A percentile compares a stretch with the other conserved stretches of the same genome.
Evolutionary conservation across 2,113 vertebrate genomes (phyloP).

Genomic region (Scomber japonicus): DNA sequence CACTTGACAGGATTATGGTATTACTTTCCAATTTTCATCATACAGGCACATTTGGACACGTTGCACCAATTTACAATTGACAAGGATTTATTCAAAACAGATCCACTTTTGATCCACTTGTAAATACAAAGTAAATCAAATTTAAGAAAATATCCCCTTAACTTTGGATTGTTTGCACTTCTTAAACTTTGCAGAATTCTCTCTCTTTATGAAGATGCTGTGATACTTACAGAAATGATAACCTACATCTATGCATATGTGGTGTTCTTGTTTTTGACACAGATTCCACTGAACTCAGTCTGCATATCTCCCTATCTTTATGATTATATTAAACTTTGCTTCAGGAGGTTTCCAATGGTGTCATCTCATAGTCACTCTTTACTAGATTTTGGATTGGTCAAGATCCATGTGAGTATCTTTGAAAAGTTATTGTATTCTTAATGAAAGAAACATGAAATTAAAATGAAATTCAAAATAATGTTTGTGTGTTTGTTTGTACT

Average conservation of each 20-base stretch:
- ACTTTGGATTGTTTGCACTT: too few species aligned
- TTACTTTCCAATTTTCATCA: background rate
- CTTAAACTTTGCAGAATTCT: too few species aligned
- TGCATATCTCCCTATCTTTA: background rate
- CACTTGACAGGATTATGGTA: background rate
- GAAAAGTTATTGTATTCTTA: too few species aligned
- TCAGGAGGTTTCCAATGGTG: background rate
- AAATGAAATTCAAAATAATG: background rate
- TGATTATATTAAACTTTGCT: background rate
- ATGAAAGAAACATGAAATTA: background rate
- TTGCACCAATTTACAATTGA: background rate
- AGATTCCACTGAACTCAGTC: background rate
- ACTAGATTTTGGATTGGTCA: background rate
- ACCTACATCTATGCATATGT: background rate
- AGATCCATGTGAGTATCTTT: too few species aligned
- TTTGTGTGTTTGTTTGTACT: background rate
- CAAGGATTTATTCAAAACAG: too few species aligned
- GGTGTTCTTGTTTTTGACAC: background rate
- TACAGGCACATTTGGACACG: background rate
- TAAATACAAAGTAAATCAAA: too few species aligned
- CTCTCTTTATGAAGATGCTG: too few species aligned
- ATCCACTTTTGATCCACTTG: too few species aligned
- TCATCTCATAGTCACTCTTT: background rate
- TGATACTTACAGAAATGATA: background rate
- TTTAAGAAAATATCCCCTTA: too few species aligned